A percentile compares a stretch with the other conserved stretches of the same genome.
Evolutionary conservation across 2,113 vertebrate genomes (phyloP).

Genomic region (Poecile atricapillus): DNA sequence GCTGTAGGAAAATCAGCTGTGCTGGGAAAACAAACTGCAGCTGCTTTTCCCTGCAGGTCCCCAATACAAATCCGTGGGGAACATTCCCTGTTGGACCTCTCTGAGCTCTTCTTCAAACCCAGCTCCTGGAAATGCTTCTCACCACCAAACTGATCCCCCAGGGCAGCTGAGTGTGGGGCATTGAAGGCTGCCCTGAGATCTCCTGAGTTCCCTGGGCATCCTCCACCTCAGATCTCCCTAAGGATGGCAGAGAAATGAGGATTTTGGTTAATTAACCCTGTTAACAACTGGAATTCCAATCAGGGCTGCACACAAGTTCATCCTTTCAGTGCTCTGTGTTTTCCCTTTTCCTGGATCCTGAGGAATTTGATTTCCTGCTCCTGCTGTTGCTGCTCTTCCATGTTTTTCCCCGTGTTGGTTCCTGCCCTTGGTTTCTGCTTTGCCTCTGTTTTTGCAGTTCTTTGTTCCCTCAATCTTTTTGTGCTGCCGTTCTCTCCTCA

Average conservation of each 20-base stretch:
- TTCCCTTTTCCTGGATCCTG: neutral
- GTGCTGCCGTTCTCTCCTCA: neutral
- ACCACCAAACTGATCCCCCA: neutral
- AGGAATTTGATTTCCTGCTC: neutral
- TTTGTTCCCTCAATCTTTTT: neutral
- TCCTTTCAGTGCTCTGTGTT: neutral
- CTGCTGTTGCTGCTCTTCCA: rapidly evolving
- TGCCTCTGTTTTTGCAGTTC: neutral
- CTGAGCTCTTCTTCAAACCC: neutral
- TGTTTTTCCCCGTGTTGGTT: rapidly evolving
- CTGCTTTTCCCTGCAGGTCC: neutral
- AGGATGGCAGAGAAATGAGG: neutral
- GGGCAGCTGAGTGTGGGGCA: neutral
- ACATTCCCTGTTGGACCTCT: rapidly evolving
- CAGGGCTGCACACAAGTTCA: rapidly evolving
- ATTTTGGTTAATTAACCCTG: neutral
- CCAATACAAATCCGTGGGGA: rapidly evolving
- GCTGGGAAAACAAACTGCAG: neutral
- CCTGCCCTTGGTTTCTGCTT: neutral
- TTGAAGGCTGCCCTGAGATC: neutral
- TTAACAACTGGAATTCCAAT: rapidly evolving
- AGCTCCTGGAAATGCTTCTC: neutral
- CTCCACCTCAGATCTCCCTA: neutral
- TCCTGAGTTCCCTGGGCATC: neutral
- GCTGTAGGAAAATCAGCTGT: neutral